Conservation (phyloP, 2,888 invertebrate genomes). For the Gasteruption jaculator region DNA sequence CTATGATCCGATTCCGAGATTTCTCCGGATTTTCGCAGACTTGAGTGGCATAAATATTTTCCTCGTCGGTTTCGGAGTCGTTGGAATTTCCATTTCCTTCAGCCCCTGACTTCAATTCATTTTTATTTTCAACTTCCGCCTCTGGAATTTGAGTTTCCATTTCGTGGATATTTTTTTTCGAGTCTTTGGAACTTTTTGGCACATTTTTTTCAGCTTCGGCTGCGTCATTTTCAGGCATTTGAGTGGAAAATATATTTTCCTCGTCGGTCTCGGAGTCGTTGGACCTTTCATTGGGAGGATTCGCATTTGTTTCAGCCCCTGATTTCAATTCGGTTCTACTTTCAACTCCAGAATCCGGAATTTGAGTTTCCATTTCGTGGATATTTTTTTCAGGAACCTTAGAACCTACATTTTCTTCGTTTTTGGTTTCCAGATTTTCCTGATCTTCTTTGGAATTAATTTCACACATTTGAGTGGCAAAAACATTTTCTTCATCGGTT, state of each 20-base stretch:
- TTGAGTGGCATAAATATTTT: constrained; percentile 8
- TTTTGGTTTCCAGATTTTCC: neutral
- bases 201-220: neutral
- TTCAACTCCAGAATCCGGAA: no score
- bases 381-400: neutral
- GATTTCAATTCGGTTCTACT: no score
- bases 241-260: constrained; percentile 18
- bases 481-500: constrained; percentile 8
- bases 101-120: neutral
- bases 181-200: neutral
- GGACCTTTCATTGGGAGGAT: neutral
- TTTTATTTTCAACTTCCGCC: neutral
- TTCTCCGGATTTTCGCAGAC: neutral
- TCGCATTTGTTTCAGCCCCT: neutral
- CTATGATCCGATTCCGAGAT: no score
- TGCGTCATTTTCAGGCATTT: no score
- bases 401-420: neutral
- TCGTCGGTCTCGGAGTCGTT: constrained; percentile 22
- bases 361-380: constrained; percentile 3
- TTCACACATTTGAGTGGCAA: neutral
- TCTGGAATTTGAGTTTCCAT: constrained; percentile 9
- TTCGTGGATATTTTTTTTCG: neutral
- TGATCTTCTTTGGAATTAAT: neutral
- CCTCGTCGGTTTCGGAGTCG: constrained; percentile 18
- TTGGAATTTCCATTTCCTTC: constrained; percentile 7